Base-by-base conservation (phyloP, 2,113 vertebrate species). In the Bubalus kerabau region DNA sequence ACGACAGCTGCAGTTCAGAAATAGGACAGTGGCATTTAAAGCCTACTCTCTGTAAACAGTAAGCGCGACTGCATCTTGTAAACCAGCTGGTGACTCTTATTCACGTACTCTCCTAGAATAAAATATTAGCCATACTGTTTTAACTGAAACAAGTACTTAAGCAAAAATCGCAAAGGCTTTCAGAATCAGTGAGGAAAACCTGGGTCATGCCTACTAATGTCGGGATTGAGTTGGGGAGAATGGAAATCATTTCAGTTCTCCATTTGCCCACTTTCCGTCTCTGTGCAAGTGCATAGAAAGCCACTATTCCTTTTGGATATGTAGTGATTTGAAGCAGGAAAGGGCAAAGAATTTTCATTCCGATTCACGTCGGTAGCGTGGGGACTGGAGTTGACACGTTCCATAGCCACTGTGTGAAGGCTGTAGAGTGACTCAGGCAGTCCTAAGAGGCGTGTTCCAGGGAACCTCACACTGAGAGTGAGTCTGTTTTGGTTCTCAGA, bases 31-130 rank as follows among this genome's bases (percentile, higher is more conserved):
- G 99, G 99, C 98, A 99, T 87, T 98, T 99, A 93, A 99, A 99
- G 94, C 99, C 98, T 7, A 99, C 98, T 93, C 94, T 99, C 98
- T 99, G 99, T 98, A 99, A 99, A 99, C 99, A 99, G 99, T 99
- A 98, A 99, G 99, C 99, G 90, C 52, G 71, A 92, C 48, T 90
- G 1, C 93, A 32, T 40, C 10, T 90, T 95, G 13, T 43, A 94
- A 36, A 17, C 78, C 40, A 5, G 17, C 16, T 90, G 60, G 32
- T 54, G 32, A 50, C 67, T 67, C 87, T 86, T 92, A 54, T 90
- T 90, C 93, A 84, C 36, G 12, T 95, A 48, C 4, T 43, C 6
- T 93, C 81, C 21, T 85, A 76, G 48, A 92, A 67, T 89, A 94
- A 93, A 93, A 90, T 23, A 57, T n/a, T 52, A 60, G 82, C 17